Percentiles rank a stretch among this genome's conserved stretches.
Conservation (phyloP, 2,797 vertebrate species). For the Lindbergichthys nudifrons region DNA sequence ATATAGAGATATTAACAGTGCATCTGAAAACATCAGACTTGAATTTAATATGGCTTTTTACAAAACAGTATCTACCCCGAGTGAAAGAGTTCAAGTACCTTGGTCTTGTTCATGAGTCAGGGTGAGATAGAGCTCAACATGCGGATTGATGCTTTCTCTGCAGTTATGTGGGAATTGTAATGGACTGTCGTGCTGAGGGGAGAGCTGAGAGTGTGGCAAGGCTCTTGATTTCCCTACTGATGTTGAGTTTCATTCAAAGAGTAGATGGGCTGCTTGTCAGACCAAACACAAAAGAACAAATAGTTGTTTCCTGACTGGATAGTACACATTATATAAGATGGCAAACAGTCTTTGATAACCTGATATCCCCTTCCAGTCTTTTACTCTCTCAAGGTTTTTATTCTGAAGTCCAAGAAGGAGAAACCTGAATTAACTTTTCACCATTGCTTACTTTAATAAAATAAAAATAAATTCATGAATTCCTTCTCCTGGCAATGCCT, state of each 20-base stretch:
- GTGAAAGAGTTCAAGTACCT: background rate
- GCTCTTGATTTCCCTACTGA: background rate
- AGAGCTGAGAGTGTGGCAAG: background rate
- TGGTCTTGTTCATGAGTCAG: no score
- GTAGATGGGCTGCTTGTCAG: background rate
- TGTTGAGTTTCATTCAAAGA: conserved; percentile 2
- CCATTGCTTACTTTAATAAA: background rate
- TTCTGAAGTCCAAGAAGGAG: background rate
- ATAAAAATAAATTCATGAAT: background rate
- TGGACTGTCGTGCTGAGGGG: background rate
- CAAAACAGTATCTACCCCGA: background rate
- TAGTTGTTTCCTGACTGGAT: background rate
- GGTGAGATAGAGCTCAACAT: conserved; percentile 1
- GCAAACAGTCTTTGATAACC: no score
- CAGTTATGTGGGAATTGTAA: background rate
- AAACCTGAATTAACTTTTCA: background rate
- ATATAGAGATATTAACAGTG: background rate
- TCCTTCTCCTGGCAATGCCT: background rate
- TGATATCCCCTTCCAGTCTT: background rate
- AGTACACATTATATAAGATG: no score
- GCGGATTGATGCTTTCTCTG: background rate
- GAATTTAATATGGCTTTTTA: background rate
- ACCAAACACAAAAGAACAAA: background rate
- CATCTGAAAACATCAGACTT: background rate
- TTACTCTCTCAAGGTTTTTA: background rate